phyloP scores from a whole-genome alignment of 2,797 vertebrate genomes.

The Semotilus atromaculatus region DNA sequence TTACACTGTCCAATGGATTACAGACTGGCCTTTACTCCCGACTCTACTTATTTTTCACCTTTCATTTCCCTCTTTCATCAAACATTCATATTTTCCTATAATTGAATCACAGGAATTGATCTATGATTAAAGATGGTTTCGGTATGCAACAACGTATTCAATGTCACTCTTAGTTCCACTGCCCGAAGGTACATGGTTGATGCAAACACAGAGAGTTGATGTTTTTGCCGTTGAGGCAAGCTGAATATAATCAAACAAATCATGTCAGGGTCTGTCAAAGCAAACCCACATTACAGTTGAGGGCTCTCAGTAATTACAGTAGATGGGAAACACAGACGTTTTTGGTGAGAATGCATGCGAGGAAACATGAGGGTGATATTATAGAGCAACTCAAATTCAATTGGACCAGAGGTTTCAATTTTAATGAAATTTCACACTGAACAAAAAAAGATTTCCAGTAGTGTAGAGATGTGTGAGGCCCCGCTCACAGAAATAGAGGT shows the following conservation, averaged over 20 bases:
- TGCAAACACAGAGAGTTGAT: neutral
- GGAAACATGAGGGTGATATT: neutral
- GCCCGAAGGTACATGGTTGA: neutral
- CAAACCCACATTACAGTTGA: slow-evolving; percentile 15
- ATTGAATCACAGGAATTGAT: neutral
- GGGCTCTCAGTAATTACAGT: slow-evolving; percentile 40
- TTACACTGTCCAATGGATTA: neutral
- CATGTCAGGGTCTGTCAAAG: slow-evolving; percentile 24
- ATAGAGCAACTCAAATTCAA: no score
- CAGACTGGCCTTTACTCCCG: neutral
- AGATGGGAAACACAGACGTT: slow-evolving; percentile 13
- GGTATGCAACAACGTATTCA: neutral
- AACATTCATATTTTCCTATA: neutral
- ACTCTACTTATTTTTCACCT: no score
- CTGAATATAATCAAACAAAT: slow-evolving; percentile 24
- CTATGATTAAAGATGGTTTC: neutral
- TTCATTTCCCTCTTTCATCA: neutral
- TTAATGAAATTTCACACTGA: neutral
- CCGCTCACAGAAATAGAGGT: neutral
- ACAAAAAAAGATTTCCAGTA: neutral
- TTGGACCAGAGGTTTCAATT: neutral
- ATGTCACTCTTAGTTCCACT: neutral
- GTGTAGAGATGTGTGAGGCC: neutral
- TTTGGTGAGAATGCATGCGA: slow-evolving; percentile 8
- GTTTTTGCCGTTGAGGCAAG: neutral